These are phyloP conservation scores for Fabriciana adippe DNA, from an alignment of 2,888 invertebrate species.

Conservation along the genomic window DNA sequence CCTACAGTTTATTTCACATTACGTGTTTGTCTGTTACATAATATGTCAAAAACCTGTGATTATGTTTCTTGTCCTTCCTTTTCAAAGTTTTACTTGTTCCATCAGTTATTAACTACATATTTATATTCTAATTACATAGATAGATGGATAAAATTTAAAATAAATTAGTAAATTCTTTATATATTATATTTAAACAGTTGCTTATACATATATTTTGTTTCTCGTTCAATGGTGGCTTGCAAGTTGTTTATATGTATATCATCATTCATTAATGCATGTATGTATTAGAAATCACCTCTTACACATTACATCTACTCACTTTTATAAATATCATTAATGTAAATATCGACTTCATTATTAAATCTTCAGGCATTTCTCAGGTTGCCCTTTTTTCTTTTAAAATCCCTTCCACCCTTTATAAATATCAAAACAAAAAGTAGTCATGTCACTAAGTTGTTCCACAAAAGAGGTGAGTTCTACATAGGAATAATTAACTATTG, in stretches of 20 bases:
- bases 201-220: slow-evolving; percentile 27
- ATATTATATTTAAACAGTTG: slow-evolving; percentile 7
- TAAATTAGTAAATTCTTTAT: neutral
- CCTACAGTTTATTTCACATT: slow-evolving; percentile 8
- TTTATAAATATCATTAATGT: slow-evolving; percentile 69
- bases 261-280: slow-evolving; percentile 61
- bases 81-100: slow-evolving; percentile 1
- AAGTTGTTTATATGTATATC: slow-evolving; percentile 51
- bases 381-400: slow-evolving; percentile 78
- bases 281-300: slow-evolving; percentile 73
- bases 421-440: slow-evolving; percentile 19
- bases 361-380: slow-evolving; percentile 86
- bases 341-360: slow-evolving; percentile 59
- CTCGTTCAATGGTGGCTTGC: slow-evolving; percentile 58
- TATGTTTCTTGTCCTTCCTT: slow-evolving; percentile 5
- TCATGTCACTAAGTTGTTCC: slow-evolving; percentile 34
- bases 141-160: neutral
- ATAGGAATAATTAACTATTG: slow-evolving; percentile 41
- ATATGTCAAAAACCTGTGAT: slow-evolving; percentile 4
- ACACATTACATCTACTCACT: slow-evolving; percentile 66
- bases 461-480: slow-evolving; percentile 77
- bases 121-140: neutral
- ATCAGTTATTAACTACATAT: slow-evolving; percentile 1
- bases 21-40: neutral
- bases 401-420: slow-evolving; percentile 42